Conservation (phyloP, 2,888 invertebrate species). For the Boloria selene region DNA sequence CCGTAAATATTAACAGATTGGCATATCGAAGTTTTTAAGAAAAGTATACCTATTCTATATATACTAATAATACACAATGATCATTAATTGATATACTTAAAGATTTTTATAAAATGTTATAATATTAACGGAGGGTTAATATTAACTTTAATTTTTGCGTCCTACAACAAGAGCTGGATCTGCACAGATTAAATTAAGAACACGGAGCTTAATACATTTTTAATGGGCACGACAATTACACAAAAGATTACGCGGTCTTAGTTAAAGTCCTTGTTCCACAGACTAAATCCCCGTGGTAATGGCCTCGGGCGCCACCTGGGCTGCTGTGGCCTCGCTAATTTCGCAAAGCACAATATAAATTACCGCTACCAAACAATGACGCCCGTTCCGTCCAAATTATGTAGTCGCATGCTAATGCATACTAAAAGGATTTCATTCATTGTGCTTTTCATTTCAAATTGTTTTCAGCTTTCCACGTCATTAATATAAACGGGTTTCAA, state of each 20-base stretch:
- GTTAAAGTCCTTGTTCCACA: slow-evolving; percentile 52
- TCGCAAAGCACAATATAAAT: slow-evolving; percentile 74
- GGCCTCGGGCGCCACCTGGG: slow-evolving; percentile 67
- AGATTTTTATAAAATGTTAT: background rate
- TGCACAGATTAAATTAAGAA: slow-evolving; percentile 42
- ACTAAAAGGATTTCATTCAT: slow-evolving; percentile 61
- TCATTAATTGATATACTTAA: background rate
- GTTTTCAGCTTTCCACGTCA: slow-evolving; percentile 26
- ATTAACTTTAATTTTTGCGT: background rate
- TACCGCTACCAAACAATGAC: slow-evolving; percentile 72
- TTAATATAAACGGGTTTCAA: slow-evolving; percentile 9
- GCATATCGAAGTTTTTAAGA: too few species aligned
- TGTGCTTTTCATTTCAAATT: slow-evolving; percentile 51
- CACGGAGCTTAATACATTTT: slow-evolving; percentile 57
- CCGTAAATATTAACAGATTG: too few species aligned
- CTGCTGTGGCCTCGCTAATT: slow-evolving; percentile 64
- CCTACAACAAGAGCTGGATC: slow-evolving; percentile 15
- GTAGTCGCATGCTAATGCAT: slow-evolving; percentile 52
- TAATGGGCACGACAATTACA: slow-evolving; percentile 68
- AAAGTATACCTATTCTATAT: too few species aligned
- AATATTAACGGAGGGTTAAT: background rate
- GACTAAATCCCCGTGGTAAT: slow-evolving; percentile 70
- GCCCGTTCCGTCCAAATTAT: slow-evolving; percentile 54
- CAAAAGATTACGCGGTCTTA: slow-evolving; percentile 63
- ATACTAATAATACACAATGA: too few species aligned